Conservation (phyloP, 2,113 vertebrate species). For the Atlantisia rogersi region DNA sequence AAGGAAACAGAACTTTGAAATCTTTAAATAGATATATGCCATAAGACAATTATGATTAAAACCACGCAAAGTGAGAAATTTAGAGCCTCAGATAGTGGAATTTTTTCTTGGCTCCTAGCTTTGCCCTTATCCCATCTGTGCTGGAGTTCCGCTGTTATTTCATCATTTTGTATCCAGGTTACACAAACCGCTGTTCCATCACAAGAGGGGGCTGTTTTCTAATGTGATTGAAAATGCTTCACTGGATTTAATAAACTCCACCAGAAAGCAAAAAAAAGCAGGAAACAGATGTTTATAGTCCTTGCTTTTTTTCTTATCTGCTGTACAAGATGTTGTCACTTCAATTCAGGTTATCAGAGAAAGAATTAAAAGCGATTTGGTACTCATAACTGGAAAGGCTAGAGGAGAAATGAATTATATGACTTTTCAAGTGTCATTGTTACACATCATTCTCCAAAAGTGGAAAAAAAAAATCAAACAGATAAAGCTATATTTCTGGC, state of each 20-base stretch:
- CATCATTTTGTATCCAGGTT: not conserved
- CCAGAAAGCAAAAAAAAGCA: not conserved
- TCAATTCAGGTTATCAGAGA: not conserved
- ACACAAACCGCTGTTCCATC: conserved; percentile 29
- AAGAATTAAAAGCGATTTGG: not conserved
- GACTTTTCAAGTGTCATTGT: not conserved
- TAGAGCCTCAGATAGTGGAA: not conserved
- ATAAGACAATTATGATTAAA: not conserved
- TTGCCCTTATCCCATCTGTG: not conserved
- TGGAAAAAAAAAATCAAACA: not conserved
- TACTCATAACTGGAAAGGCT: not conserved
- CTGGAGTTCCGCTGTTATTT: not conserved
- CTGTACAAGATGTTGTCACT: not conserved
- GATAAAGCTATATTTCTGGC: not conserved
- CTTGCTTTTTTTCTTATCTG: not conserved
- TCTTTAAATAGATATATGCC: not conserved
- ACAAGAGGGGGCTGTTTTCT: conserved; percentile 76
- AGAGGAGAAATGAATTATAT: not conserved
- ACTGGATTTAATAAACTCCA: not conserved
- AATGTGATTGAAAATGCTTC: not conserved
- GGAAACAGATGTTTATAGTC: conserved; percentile 15
- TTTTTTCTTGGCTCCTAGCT: not conserved
- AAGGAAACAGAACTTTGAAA: not conserved
- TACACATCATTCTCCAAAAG: not conserved
- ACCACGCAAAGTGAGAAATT: not conserved